These are phyloP conservation scores for Enteromius viviparus DNA, from an alignment of 2,797 vertebrate species.

Conservation along the genomic window DNA sequence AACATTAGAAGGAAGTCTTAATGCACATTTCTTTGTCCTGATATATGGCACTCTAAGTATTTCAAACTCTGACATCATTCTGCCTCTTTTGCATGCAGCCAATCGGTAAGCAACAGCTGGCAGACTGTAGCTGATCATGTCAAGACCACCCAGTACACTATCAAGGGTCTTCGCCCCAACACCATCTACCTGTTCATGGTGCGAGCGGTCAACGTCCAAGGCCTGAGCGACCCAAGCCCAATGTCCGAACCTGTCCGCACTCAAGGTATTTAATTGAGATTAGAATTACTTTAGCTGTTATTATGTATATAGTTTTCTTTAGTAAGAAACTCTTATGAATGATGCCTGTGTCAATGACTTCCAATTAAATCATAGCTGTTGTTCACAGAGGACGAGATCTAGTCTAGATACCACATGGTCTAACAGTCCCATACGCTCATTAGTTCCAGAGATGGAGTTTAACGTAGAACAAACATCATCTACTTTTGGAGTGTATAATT, in stretches of 20 bases:
- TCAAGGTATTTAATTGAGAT: constrained; percentile 83
- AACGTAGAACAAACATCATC: constrained; percentile 71
- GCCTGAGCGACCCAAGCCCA: constrained; percentile 95
- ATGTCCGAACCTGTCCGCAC: constrained; percentile 97
- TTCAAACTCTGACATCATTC: constrained; percentile 32
- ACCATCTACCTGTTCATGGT: constrained; percentile 99
- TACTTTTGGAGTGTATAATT: constrained; percentile 66
- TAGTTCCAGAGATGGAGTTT: constrained; percentile 70
- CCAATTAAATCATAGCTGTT: constrained; percentile 16
- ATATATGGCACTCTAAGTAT: background rate
- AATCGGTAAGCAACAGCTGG: constrained; percentile 99
- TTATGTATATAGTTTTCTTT: background rate
- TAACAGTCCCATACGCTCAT: constrained; percentile 62
- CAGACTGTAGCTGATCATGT: constrained; percentile 96
- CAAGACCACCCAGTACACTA: constrained; percentile 88
- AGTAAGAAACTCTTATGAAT: background rate
- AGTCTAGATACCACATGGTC: constrained; percentile 24
- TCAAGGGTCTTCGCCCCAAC: constrained; percentile 92
- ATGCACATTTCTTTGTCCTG: background rate
- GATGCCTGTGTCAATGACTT: background rate
- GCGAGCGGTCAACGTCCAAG: constrained; percentile 92
- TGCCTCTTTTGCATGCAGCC: constrained; percentile 72
- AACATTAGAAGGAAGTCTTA: background rate
- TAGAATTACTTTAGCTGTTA: background rate
- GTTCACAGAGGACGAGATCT: background rate